phyloP scores from a whole-genome alignment of 2,888 invertebrate species.

The Phytoseiulus persimilis region DNA sequence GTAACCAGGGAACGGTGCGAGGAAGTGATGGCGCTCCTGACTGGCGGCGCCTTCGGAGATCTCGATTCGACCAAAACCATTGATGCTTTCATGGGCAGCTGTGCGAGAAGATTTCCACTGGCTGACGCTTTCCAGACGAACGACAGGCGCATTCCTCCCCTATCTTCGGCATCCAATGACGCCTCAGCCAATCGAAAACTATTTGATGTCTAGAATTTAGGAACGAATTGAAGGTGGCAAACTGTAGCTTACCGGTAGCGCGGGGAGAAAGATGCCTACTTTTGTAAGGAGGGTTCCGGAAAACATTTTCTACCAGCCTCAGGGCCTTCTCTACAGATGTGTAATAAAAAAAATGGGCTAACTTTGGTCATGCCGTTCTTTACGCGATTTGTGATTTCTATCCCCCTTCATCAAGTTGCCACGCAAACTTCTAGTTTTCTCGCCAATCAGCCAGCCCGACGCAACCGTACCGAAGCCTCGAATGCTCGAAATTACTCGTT shows the following conservation, averaged over 20 bases:
- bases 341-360: background rate
- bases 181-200: background rate
- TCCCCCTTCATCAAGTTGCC: too few relatives aligned
- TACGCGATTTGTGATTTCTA: background rate
- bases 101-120: constrained; percentile 24
- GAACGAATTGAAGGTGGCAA: background rate
- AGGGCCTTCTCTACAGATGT: background rate
- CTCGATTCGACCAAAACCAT: constrained; percentile 57
- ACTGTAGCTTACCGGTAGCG: background rate
- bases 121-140: constrained; percentile 8
- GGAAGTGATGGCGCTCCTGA: constrained; percentile 67
- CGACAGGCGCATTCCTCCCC: background rate
- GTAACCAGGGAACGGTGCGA: constrained; percentile 65
- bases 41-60: constrained; percentile 69
- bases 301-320: background rate
- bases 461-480: too few relatives aligned
- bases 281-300: background rate
- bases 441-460: too few relatives aligned
- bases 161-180: background rate
- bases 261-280: background rate
- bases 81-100: constrained; percentile 52
- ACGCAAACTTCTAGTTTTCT: too few relatives aligned
- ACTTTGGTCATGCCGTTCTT: background rate
- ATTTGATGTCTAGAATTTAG: background rate
- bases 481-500: too few relatives aligned